Percentiles rank a stretch among this genome's conserved stretches.
phyloP scores from a whole-genome alignment of 2,797 vertebrate species.

The Dermochelys coriacea region DNA sequence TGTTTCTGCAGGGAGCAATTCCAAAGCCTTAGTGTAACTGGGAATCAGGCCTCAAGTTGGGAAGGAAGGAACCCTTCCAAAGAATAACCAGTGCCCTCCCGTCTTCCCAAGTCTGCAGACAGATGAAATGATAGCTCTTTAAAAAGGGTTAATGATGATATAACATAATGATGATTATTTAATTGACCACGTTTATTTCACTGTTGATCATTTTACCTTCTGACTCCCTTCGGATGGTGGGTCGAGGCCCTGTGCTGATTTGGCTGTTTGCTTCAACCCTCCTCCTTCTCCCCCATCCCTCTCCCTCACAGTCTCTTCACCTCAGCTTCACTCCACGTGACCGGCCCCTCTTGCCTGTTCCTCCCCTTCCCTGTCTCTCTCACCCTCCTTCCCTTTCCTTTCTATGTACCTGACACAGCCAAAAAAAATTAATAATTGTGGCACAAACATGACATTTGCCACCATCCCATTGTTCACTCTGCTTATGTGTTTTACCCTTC shows the following conservation, averaged over 20 bases:
- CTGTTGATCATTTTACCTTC: background rate
- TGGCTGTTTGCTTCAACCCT: background rate
- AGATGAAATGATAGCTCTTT: slow-evolving; percentile 20
- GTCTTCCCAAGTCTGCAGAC: background rate
- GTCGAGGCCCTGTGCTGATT: background rate
- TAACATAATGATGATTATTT: background rate
- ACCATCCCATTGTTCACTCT: background rate
- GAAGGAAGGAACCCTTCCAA: background rate
- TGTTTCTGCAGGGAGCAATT: background rate
- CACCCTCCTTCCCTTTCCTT: background rate
- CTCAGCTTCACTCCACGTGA: background rate
- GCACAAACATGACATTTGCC: background rate
- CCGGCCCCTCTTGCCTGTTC: background rate
- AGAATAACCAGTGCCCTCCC: background rate
- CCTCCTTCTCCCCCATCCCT: too few relatives aligned
- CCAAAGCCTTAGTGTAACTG: slow-evolving; percentile 11
- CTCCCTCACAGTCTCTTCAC: background rate
- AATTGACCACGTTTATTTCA: background rate
- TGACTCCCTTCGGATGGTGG: background rate
- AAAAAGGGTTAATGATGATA: background rate
- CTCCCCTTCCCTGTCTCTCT: background rate
- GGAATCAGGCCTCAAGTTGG: background rate
- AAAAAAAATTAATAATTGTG: too few relatives aligned
- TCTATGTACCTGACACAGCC: background rate
- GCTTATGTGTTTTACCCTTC: background rate